Percentiles rank a stretch among this genome's conserved stretches.
Evolutionary conservation across 2,113 vertebrate genomes (phyloP).

Genomic region (Mesocricetus auratus): DNA sequence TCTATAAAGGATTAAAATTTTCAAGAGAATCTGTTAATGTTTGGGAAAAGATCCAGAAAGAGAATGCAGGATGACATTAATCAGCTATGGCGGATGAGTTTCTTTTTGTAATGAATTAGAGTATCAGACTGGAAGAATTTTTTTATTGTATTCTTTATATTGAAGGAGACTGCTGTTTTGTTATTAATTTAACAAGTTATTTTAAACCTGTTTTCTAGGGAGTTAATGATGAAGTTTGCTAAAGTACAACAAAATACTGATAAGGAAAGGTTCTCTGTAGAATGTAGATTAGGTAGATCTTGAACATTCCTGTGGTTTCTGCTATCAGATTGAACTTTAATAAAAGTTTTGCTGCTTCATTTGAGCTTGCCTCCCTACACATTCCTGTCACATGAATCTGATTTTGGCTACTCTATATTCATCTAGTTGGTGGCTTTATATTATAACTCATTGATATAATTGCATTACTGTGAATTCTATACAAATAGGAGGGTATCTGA

Average conservation of each 20-base stretch:
- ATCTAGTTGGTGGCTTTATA: conserved; percentile 1
- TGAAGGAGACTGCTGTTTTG: background rate
- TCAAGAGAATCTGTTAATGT: conserved; percentile 8
- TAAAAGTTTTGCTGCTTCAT: background rate
- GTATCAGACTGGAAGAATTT: background rate
- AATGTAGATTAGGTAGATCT: background rate
- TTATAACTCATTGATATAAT: conserved; percentile 23
- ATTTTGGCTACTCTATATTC: conserved; percentile 34
- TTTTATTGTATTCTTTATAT: background rate
- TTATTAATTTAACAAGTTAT: background rate
- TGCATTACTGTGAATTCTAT: background rate
- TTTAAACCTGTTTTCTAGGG: background rate
- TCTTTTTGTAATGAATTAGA: conserved; percentile 35
- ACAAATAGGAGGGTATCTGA: background rate
- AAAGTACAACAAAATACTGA: conserved; percentile 19
- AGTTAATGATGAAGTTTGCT: conserved; percentile 26
- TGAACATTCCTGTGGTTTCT: conserved; percentile 18
- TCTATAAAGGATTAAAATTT: background rate
- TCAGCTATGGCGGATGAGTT: background rate
- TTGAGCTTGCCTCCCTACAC: background rate
- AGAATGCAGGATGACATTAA: background rate
- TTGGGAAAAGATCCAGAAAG: background rate
- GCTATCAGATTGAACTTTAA: background rate
- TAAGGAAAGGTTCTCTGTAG: conserved; percentile 7
- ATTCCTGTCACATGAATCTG: background rate